Evolutionary conservation across 2,113 vertebrate species (phyloP), one percentile per base, ranked within the genome.

Genomic region (Seriola quinqueradiata): DNA sequence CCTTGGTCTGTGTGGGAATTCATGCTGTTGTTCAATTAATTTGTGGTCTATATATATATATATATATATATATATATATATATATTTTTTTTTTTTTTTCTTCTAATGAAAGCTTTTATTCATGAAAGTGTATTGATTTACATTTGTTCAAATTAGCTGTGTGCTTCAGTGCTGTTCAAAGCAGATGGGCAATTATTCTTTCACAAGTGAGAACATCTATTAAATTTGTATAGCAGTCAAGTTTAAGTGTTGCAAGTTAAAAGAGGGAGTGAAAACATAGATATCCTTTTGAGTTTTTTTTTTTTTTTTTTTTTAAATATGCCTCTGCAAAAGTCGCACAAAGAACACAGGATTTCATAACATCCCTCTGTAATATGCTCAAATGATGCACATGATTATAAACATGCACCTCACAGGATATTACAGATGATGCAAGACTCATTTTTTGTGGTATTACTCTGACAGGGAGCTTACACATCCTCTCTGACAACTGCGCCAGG

Each of bases 381-480:
- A 76, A 80, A 85, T 88, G 57, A 89, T 77, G 66, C 48, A 61
- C 23, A 36, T 9, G 8, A 65, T 57, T 68, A 71, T 40, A 66
- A 85, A 80, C 69, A 72, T 57, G 3, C 25, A 74, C 34, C 79
- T 83, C 61, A 60, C 54, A 68, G 78, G 54, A 80, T 74, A 69
- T 74, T 70, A 76, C 25, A 75, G 32, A 82, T 65, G 74, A 83
- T 57, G 70, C 55, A 74, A 84, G 32, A 61, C 64, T 81, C 46
- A 28, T 75, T 85, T 79, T 81, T 34, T 11, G 5, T 25, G 12
- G 55, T 81, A 32, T 46, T 67, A 38, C 54, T 79, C 64, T 85
- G 83, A 89, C 70, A 60, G 67, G 75, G 46, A 17, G 25, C 40
- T 83, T 75, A 87, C 66, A 72, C 87, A 72, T 88, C 84, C 64